Evolutionary conservation across 2,797 vertebrate species (phyloP).

Genomic region (Neosilurus mollespiculum): DNA sequence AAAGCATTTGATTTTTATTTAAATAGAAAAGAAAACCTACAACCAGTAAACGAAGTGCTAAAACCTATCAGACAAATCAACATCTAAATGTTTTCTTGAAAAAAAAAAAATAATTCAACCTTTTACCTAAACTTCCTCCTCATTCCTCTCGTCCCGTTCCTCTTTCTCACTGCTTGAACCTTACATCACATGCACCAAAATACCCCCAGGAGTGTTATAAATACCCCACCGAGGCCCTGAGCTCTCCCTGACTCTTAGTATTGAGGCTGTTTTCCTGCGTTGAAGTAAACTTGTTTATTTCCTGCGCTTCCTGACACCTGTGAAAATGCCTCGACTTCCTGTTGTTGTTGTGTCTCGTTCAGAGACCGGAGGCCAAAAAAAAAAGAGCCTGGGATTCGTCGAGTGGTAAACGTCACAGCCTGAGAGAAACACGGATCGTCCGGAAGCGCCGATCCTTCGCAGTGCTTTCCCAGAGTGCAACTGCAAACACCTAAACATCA

Average conservation of each 20-base stretch:
- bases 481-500: slow-evolving; percentile 50
- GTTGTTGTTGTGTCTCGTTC: slow-evolving; percentile 94
- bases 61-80: background rate
- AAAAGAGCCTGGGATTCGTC: slow-evolving; percentile 68
- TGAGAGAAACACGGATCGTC: slow-evolving; percentile 53
- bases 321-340: slow-evolving; percentile 91
- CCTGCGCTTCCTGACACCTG: slow-evolving; percentile 96
- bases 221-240: slow-evolving; percentile 68
- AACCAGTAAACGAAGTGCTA: too few species aligned
- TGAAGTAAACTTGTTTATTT: slow-evolving; percentile 76
- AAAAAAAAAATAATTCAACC: background rate
- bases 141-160: slow-evolving; percentile 4
- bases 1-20: background rate
- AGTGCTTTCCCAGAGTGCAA: slow-evolving; percentile 50
- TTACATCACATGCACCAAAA: slow-evolving; percentile 52
- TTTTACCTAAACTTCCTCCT: background rate
- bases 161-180: slow-evolving; percentile 34
- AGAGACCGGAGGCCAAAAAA: slow-evolving; percentile 80
- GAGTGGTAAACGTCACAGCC: slow-evolving; percentile 64
- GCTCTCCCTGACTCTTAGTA: slow-evolving; percentile 27
- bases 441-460: slow-evolving; percentile 36
- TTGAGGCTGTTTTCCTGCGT: slow-evolving; percentile 72
- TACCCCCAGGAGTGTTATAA: slow-evolving; percentile 59
- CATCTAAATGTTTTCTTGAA: background rate
- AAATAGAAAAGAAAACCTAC: background rate